Base-by-base conservation (phyloP, 2,113 vertebrate genomes). In the Callochromis pleurospilus region DNA sequence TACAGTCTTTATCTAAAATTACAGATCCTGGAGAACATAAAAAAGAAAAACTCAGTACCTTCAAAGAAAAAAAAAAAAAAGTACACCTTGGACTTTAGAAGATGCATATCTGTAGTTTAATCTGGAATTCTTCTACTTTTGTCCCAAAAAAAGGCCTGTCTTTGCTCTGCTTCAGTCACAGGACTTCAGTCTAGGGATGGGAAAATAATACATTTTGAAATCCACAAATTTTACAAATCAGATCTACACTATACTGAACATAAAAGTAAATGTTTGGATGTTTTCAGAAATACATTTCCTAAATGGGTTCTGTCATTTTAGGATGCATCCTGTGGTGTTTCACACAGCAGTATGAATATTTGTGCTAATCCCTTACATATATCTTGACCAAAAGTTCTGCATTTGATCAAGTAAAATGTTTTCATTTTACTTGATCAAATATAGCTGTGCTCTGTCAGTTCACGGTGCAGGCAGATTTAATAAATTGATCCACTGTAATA, bases 1-100 rank as follows among this genome's bases (percentile, higher is more conserved):
- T 92, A 93, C 91, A 91, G 55, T n/a, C 17, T 75, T 56, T 56
- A 75, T 29, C 70, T 47, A 29, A 47, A 81, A 45, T 62, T 89
- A 89, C 80, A 84, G 58, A 49, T 51, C 45, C 45, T 51, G 26
- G 73, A n/a, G 9, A 49, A 86, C 77, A 85, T 36, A 75, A 8
- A 13, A 42, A 60, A 33, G 56, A 60, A 60, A 60, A 60, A 60
- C 14, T 60, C 56, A 6, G 56, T 10, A 60, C 56, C 14, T 60
- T 60, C 8, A 60, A 60, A 31, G 56, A 68, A 8, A 13, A 7
- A 33, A 36, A 36, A 36, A 33, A 36, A 84, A 45, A 58, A 65
- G 21, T 90, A 88, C 36, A 83, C 12, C 80, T 80, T 24, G 45
- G 36, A 79, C 60, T 90, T 83, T 29, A 81, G 42, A 73, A 79